Evolutionary conservation across 1,140 invertebrate genomes (phyloP), one percentile per base, ranked within the genome.

Genomic region (Drosophila pallidifrons): DNA sequence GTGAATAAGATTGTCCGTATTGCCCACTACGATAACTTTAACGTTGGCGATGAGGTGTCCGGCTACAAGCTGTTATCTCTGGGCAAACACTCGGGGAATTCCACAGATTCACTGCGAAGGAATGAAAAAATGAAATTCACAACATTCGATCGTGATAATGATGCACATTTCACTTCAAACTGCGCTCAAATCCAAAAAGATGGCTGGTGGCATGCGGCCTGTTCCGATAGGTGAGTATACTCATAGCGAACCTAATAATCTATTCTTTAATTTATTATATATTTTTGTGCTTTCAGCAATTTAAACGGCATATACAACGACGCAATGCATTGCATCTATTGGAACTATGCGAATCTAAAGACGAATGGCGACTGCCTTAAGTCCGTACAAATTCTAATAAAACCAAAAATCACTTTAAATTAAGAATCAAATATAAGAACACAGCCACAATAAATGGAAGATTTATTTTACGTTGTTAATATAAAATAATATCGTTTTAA

Each of bases 11-110:
- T 10, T n/a, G 5, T 49, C 3, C 30, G 20, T 1, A 49, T 20
- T 43, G 68, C 68, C 1, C 43, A 20, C n/a, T 71, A 71, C 11
- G 45, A 64, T 2, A 64, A 65, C 11, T 71, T 57, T n/a, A 7
- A 3, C 5, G 13, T 71, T 1, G 60, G 25, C n/a, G 25, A 3
- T 5, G 61, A 55, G n/a, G 16, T 1, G 2, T 13, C 54, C 0
- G 1, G 16, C 1, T 71, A 49, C 25, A 15, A 11, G 1, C 20
- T 71, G 7, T 10, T 6, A 4, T 32, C 68, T 2, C 43, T 71
- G 8, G 60, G 68, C 0, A 6, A 5, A 1, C 35, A 46, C n/a
- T n/a, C n/a, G 2, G 68, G 49, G 2, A 55, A 46, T 20, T 20
- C 60, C 0, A 28, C 8, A 2, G 8, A 71, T 30, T 5, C 68